A percentile compares a stretch with the other conserved stretches of the same genome.
Evolutionary conservation across 2,113 vertebrate species (phyloP).

Genomic region (Varanus salvator): DNA sequence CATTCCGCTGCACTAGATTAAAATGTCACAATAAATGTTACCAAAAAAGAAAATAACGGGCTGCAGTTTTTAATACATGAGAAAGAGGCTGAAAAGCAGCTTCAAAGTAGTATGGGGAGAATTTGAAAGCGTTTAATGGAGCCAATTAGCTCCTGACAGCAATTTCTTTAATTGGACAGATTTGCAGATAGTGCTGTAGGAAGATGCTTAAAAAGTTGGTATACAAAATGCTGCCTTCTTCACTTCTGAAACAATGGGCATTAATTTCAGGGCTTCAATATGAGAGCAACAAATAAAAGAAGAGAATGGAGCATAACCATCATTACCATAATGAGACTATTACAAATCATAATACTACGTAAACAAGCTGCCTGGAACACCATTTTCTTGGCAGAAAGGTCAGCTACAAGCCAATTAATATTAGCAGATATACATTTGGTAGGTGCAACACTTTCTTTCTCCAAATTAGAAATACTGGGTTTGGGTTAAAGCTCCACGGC

Average conservation of each 20-base stretch:
- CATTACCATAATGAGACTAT: background rate
- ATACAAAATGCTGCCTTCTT: slow-evolving; percentile 21
- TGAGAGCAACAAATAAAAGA: background rate
- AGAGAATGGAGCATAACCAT: background rate
- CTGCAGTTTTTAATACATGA: slow-evolving; percentile 23
- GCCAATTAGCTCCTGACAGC: slow-evolving; percentile 30
- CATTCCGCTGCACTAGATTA: slow-evolving; percentile 57
- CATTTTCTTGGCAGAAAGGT: background rate
- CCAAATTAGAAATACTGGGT: background rate
- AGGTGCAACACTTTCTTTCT: background rate
- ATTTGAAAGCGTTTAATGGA: background rate
- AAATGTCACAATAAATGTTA: slow-evolving; percentile 67
- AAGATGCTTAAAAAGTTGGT: slow-evolving; percentile 39
- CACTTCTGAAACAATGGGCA: slow-evolving; percentile 46
- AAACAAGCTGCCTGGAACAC: background rate
- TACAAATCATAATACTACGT: background rate
- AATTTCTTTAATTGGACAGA: slow-evolving; percentile 36
- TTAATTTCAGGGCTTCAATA: background rate
- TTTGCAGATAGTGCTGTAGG: slow-evolving; percentile 28
- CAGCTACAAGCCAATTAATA: background rate
- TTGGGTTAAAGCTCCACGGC: background rate
- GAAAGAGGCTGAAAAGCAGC: slow-evolving; percentile 49
- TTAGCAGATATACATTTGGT: background rate
- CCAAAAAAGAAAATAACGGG: slow-evolving; percentile 50
- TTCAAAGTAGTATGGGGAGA: background rate